These are phyloP conservation scores for Phoxinus dragarum DNA, from an alignment of 2,797 vertebrate species.

Conservation along the genomic window DNA sequence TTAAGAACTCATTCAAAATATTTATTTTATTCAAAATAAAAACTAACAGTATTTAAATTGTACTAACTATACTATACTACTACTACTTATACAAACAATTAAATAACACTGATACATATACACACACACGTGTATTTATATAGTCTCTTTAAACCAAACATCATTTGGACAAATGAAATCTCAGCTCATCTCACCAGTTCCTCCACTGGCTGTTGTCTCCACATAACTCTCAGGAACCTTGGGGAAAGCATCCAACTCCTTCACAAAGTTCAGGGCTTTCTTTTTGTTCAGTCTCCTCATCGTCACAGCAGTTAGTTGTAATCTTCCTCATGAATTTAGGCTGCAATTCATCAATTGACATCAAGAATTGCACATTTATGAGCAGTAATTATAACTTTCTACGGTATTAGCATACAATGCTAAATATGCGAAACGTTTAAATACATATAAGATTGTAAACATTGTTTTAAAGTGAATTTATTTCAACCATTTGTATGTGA, in stretches of 20 bases:
- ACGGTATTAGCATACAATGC: neutral
- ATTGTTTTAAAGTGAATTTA: too few relatives aligned
- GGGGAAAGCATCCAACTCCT: conserved; percentile 95
- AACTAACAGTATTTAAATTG: neutral
- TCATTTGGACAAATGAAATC: neutral
- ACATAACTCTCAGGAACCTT: conserved; percentile 98
- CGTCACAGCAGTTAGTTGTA: conserved; percentile 70
- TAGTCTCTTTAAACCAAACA: neutral
- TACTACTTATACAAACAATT: neutral
- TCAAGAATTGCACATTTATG: neutral
- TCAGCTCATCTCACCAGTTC: conserved; percentile 83
- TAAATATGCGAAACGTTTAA: neutral
- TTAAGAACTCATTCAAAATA: too few relatives aligned
- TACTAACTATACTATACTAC: neutral
- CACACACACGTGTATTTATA: neutral
- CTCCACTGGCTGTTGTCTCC: conserved; percentile 91
- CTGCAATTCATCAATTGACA: conserved; percentile 14
- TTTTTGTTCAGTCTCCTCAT: conserved; percentile 95
- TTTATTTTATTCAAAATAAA: neutral
- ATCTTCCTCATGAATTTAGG: conserved; percentile 79
- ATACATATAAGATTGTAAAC: neutral
- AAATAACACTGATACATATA: neutral
- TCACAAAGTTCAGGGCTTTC: conserved; percentile 94
- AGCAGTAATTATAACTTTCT: neutral
- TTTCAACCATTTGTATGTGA: neutral